A percentile compares a stretch with the other conserved stretches of the same genome.
phyloP scores from a whole-genome alignment of 2,113 vertebrate species.

The Microcebus griseorufus region DNA sequence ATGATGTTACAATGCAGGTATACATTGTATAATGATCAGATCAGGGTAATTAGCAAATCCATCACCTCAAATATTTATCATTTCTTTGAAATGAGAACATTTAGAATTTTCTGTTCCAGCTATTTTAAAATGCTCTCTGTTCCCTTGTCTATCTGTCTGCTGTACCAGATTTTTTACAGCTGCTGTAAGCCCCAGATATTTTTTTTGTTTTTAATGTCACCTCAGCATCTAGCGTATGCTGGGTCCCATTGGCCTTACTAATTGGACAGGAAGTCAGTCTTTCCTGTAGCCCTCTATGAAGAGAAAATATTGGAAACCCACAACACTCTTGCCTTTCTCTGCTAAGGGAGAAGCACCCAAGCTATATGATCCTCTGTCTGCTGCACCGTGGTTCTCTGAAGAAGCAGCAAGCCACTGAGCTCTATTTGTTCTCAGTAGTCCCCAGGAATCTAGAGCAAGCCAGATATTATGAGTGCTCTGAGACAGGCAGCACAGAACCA shows the following conservation, averaged over 20 bases:
- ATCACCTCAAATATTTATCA: too few species aligned
- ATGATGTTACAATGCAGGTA: too few species aligned
- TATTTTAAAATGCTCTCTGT: too few species aligned
- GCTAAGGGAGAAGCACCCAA: not conserved
- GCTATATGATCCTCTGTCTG: too few species aligned
- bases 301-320: not conserved
- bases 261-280: not conserved
- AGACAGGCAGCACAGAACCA: too few species aligned
- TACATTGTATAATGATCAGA: too few species aligned
- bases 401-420: not conserved
- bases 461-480: not conserved
- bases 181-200: not conserved
- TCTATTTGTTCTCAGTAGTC: not conserved
- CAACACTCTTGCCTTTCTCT: not conserved
- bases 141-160: not conserved
- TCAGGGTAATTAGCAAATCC: too few species aligned
- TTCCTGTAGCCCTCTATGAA: too few species aligned
- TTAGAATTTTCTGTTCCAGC: too few species aligned
- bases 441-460: not conserved
- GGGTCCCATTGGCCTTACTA: not conserved
- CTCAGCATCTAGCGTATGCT: not conserved
- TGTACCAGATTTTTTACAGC: not conserved
- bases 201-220: not conserved
- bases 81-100: too few species aligned
- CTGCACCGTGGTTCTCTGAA: not conserved